These are phyloP conservation scores for Callocephalon fimbriatum DNA, from an alignment of 2,113 vertebrate species.

Conservation along the genomic window DNA sequence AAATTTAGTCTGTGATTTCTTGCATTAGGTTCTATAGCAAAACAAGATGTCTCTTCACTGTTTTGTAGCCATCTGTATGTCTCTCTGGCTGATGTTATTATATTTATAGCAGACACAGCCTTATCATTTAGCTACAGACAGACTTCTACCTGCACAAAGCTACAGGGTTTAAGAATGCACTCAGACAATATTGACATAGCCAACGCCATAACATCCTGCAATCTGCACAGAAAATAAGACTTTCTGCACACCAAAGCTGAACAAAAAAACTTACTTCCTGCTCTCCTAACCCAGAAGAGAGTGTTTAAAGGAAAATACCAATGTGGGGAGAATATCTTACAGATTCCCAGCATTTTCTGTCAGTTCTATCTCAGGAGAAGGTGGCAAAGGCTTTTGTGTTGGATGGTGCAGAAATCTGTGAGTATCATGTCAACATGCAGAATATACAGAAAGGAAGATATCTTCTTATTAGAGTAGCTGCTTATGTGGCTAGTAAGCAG, in stretches of 20 bases:
- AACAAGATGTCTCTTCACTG: conserved; percentile 28
- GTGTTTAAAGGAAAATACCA: background rate
- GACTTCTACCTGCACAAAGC: conserved; percentile 29
- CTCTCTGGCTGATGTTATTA: conserved; percentile 17
- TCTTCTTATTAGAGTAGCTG: background rate
- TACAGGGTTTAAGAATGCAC: background rate
- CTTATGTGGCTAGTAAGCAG: background rate
- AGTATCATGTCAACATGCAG: background rate
- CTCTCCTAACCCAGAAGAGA: background rate
- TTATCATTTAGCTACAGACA: conserved; percentile 53
- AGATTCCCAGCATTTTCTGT: background rate
- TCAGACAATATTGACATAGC: conserved; percentile 22
- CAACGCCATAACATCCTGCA: background rate
- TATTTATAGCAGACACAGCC: conserved; percentile 33
- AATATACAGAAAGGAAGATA: background rate
- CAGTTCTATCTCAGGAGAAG: background rate
- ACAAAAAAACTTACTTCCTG: background rate
- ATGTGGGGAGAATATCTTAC: background rate
- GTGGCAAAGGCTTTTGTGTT: background rate
- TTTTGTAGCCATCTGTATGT: conserved; percentile 12
- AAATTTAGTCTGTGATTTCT: background rate
- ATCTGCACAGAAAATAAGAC: background rate
- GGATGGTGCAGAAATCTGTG: background rate
- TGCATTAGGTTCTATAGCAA: conserved; percentile 22
- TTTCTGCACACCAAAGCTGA: background rate